Percentiles rank a stretch among this genome's conserved stretches.
These are phyloP conservation scores for Bombus cullumanus DNA, from an alignment of 1,140 invertebrate genomes.

Conservation along the genomic window DNA sequence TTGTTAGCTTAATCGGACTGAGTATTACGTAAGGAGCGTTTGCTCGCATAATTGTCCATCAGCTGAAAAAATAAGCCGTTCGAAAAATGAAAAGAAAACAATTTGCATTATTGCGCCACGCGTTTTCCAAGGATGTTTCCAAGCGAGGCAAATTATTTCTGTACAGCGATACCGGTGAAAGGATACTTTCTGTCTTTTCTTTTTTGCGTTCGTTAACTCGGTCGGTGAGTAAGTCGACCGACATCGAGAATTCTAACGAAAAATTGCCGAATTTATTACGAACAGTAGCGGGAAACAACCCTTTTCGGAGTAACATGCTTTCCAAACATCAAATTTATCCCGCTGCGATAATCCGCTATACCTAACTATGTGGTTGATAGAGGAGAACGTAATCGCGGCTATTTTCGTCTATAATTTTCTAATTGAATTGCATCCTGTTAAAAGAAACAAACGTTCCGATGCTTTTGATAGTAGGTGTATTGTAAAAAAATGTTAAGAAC, in stretches of 20 bases:
- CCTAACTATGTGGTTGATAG: neutral
- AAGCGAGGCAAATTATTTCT: neutral
- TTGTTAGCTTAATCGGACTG: neutral
- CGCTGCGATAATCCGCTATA: no score
- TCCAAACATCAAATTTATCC: neutral
- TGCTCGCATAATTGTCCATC: neutral
- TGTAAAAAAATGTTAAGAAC: neutral
- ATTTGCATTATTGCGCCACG: conserved; percentile 8
- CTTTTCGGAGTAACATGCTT: neutral
- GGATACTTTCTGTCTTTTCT: neutral
- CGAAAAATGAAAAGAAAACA: neutral
- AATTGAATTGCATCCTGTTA: neutral
- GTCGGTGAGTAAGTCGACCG: neutral
- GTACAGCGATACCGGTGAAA: neutral
- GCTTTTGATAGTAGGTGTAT: no score
- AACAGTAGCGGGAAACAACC: neutral
- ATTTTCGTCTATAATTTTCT: neutral
- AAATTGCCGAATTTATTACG: neutral
- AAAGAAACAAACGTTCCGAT: neutral
- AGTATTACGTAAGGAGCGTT: neutral
- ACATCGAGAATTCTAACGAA: neutral
- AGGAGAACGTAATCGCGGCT: neutral
- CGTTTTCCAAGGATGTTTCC: neutral
- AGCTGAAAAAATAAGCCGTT: neutral
- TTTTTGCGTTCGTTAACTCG: neutral